Evolutionary conservation across 1,140 invertebrate genomes (phyloP), one percentile per base, ranked within the genome.

Genomic region (Camponotus floridanus): DNA sequence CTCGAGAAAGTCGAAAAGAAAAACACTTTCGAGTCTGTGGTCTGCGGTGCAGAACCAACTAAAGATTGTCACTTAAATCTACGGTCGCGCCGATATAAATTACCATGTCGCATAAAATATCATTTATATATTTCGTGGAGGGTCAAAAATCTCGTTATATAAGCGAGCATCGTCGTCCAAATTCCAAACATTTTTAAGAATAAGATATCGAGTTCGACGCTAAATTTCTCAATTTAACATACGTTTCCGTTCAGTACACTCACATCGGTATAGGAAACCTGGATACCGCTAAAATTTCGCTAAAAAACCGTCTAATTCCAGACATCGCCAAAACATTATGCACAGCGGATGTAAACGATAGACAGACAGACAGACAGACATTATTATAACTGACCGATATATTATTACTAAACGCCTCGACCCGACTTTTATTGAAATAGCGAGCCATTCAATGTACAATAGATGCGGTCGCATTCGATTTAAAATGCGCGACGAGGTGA

Each of bases 361-460:
- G 76, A 36, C 36, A 31, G 33, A 15, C 42, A 8, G 42, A 67
- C n/a, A 65, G 76, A 36, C 36, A 31, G 33, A 15, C 42, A 8
- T 26, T 26, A 26, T 26, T 26, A 26, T 26, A 31, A 67, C 59
- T 64, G 26, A 9, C 15, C 13, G 61, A 65, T 3, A 18, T 7
- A 21, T 67, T 39, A 55, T 68, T 48, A 42, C 3, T 45, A 64
- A 21, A 67, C 55, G 31, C 21, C 36, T 80, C 33, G 18, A 48
- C 8, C 42, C 36, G 39, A 9, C 0, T 18, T 67, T 33, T 33
- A n/a, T 65, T 15, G 2, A 21, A 79, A 68, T 55, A 26, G 21
- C 3, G n/a, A n/a, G 8, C 33, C 36, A 70, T 80, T 70, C 78
- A 70, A 70, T 59, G 78, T 31, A n/a, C n/a, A n/a, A n/a, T n/a